Evolutionary conservation across 2,113 vertebrate species (phyloP).

Genomic region (Symphodus melops): DNA sequence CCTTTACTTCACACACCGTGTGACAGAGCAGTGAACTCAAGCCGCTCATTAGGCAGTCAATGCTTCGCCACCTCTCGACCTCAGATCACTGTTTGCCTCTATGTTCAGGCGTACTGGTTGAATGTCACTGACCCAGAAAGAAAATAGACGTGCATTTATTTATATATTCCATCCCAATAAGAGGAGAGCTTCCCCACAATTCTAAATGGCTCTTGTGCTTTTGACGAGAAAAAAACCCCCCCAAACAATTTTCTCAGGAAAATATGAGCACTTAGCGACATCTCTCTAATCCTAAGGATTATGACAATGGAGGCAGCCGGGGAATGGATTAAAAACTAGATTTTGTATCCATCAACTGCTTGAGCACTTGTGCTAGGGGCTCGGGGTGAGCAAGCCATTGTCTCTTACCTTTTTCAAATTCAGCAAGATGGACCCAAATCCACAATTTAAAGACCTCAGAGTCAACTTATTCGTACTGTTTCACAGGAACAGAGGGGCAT

Average conservation of each 20-base stretch:
- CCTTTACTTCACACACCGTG: not conserved
- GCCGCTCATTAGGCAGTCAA: not conserved
- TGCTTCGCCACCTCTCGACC: not conserved
- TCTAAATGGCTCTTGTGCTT: conserved; percentile 21
- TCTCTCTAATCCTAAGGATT: conserved; percentile 82
- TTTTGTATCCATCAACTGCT: conserved; percentile 73
- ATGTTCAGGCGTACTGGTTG: not conserved
- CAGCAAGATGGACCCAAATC: conserved; percentile 48
- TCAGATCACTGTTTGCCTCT: not conserved
- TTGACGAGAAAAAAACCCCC: conserved; percentile 51
- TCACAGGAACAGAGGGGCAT: not conserved
- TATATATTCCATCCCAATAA: conserved; percentile 20
- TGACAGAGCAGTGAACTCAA: not conserved
- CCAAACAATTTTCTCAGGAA: conserved; percentile 67
- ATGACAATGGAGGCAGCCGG: conserved; percentile 75
- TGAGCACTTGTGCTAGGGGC: conserved; percentile 50
- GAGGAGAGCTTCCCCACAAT: not conserved
- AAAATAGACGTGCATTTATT: conserved; percentile 12
- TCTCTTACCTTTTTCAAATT: conserved; percentile 52
- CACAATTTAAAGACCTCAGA: conserved; percentile 8
- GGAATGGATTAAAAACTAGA: conserved; percentile 76
- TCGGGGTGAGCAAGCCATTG: conserved; percentile 26
- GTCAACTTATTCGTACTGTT: not conserved
- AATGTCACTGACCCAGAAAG: not conserved
- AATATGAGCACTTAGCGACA: conserved; percentile 76